Base-by-base conservation (phyloP, 2,113 vertebrate species). In the Percopsis transmontana region DNA sequence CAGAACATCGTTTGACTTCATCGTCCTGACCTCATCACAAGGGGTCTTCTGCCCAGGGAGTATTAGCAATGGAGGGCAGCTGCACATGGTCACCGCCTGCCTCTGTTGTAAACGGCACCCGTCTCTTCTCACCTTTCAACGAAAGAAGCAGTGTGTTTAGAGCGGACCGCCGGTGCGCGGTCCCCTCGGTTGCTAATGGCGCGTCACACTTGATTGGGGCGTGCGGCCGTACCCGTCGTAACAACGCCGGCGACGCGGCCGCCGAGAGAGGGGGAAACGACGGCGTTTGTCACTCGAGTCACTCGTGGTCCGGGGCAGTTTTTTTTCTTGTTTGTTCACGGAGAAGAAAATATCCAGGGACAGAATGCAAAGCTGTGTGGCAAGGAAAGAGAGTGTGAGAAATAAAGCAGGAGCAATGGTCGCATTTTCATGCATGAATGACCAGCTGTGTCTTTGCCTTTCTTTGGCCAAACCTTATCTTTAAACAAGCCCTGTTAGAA, bases 201-300 rank as follows among this genome's bases (percentile, higher is more conserved):
- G 58, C 65, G 72, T 81, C 79, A 75, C 54, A 74, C 76, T 80
- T 65, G 77, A 81, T 80, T 85, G 45, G 76, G 88, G 75, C 77
- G 63, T 19, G 57, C 51, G 5, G 77, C 76, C 80, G 60, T 21
- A 63, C 68, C 61, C 76, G 56, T 73, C 74, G 70, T 80, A 69
- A 87, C 79, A 84, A 87, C 85, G 86, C 85, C 87, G 85, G 85
- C 77, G 81, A 88, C 86, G 83, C 69, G 84, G 72, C 78, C 74
- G 85, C 27, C 69, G 75, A 58, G 33, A 78, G 79, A 50, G 71
- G 74, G 55, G 82, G 79, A 84, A 82, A 85, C 79, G 66, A 86
- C 82, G 82, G 82, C 77, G 84, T 88, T 89, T 88, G 84, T 81
- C 77, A 80, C 87, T 87, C 65, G 44, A 83, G 84, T 74, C 84